Evolutionary conservation across 2,113 vertebrate genomes (phyloP).

Genomic region (Trichomycterus rosablanca): DNA sequence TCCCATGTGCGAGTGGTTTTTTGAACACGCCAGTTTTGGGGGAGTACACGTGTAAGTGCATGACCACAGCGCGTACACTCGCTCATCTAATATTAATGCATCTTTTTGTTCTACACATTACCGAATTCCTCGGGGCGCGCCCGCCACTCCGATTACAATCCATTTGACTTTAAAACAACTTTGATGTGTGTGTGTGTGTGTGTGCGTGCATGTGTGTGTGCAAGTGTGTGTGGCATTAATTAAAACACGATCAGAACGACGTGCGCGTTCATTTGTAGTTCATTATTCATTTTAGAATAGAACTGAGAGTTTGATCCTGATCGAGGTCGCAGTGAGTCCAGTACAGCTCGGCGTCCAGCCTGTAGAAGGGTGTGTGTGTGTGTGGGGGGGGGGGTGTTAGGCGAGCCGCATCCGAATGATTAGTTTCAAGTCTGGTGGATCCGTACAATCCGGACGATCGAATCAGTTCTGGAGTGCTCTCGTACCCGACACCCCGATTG

Average conservation of each 20-base stretch:
- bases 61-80: slow-evolving; percentile 52
- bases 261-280: too few relatives aligned
- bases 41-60: slow-evolving; percentile 58
- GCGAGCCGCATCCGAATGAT: neutral
- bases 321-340: too few relatives aligned
- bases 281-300: too few relatives aligned
- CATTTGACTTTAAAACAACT: slow-evolving; percentile 75
- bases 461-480: neutral
- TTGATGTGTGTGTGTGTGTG: slow-evolving; percentile 49
- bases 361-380: slow-evolving; percentile 41
- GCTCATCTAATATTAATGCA: slow-evolving; percentile 68
- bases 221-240: too few relatives aligned
- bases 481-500: neutral
- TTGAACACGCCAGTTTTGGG: slow-evolving; percentile 50
- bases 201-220: slow-evolving; percentile 24
- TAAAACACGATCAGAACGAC: too few relatives aligned
- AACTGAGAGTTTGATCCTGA: too few relatives aligned
- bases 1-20: slow-evolving; percentile 30
- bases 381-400: slow-evolving; percentile 10
- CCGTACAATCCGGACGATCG: neutral
- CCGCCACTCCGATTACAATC: slow-evolving; percentile 62
- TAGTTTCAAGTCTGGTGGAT: slow-evolving; percentile 8
- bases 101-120: slow-evolving; percentile 68
- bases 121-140: slow-evolving; percentile 57
- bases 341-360: too few relatives aligned